Conservation (phyloP, 1,140 invertebrate genomes). For the Lucilia cuprina region DNA sequence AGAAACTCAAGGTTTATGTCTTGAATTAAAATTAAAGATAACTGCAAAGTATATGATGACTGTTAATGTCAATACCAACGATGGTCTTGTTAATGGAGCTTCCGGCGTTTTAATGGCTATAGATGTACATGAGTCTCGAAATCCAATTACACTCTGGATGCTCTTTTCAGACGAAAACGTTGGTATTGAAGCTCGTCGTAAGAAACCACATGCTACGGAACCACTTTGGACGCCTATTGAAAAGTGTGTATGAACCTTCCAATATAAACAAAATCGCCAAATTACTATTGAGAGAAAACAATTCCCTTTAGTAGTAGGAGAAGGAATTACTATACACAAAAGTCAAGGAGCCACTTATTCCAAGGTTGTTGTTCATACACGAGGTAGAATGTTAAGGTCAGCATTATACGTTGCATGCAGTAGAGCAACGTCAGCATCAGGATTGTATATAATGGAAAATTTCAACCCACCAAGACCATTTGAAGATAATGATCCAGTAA, state of each 20-base stretch:
- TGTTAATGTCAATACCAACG: not conserved
- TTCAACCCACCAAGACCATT: not conserved
- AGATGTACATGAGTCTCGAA: not conserved
- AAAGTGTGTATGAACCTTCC: not conserved
- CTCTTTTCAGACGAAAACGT: not conserved
- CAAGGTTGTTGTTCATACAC: not conserved
- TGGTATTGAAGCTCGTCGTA: not conserved
- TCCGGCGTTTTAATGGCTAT: not conserved
- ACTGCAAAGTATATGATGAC: not conserved
- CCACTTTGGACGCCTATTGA: not conserved
- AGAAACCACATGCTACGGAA: not conserved
- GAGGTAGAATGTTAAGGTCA: not conserved
- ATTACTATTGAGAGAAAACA: no score
- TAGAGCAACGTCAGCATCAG: not conserved
- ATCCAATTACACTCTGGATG: not conserved
- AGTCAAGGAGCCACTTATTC: not conserved
- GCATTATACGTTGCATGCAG: not conserved
- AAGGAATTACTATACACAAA: not conserved
- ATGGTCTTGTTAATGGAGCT: not conserved
- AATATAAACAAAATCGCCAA: not conserved
- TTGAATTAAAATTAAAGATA: not conserved
- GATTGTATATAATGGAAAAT: not conserved
- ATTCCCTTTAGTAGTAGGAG: no score
- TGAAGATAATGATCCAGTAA: not conserved
- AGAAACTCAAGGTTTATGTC: conserved; percentile 20